Percentiles rank a stretch among this genome's conserved stretches.
Evolutionary conservation across 2,888 invertebrate genomes (phyloP).

Genomic region (Saturnia japonica): DNA sequence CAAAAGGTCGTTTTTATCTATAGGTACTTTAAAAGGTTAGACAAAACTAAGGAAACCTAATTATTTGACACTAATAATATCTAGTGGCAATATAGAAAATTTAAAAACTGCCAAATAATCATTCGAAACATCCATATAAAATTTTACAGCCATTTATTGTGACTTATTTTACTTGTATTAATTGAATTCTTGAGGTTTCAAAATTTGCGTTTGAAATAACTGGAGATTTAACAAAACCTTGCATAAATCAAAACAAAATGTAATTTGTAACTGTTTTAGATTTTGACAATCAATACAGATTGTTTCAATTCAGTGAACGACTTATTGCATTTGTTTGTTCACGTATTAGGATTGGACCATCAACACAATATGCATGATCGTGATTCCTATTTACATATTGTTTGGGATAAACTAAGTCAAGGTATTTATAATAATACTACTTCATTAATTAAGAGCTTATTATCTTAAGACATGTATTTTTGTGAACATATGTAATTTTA

Average conservation of each 20-base stretch:
- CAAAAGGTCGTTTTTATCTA: background rate
- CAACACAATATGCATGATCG: slow-evolving; percentile 74
- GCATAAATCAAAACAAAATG: background rate
- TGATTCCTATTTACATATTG: slow-evolving; percentile 61
- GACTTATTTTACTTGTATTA: background rate
- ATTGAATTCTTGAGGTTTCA: background rate
- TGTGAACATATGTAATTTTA: background rate
- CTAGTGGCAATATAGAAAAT: background rate
- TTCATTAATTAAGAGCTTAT: no score
- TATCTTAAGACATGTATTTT: no score
- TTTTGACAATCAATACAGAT: slow-evolving; percentile 54
- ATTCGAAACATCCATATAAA: background rate
- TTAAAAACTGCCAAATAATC: background rate
- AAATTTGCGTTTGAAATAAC: background rate
- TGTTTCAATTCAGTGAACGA: slow-evolving; percentile 75
- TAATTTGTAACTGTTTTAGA: slow-evolving; percentile 37
- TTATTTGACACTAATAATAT: background rate
- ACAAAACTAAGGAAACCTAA: background rate
- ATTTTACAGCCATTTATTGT: background rate
- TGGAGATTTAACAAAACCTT: background rate
- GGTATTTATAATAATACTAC: slow-evolving; percentile 38
- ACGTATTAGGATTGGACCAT: slow-evolving; percentile 69
- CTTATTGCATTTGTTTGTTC: slow-evolving; percentile 68
- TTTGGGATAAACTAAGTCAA: slow-evolving; percentile 62
- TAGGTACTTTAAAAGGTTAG: background rate